Percentiles rank a stretch among this genome's conserved stretches.
phyloP scores from a whole-genome alignment of 2,113 vertebrate genomes.

The Eclectus roratus region DNA sequence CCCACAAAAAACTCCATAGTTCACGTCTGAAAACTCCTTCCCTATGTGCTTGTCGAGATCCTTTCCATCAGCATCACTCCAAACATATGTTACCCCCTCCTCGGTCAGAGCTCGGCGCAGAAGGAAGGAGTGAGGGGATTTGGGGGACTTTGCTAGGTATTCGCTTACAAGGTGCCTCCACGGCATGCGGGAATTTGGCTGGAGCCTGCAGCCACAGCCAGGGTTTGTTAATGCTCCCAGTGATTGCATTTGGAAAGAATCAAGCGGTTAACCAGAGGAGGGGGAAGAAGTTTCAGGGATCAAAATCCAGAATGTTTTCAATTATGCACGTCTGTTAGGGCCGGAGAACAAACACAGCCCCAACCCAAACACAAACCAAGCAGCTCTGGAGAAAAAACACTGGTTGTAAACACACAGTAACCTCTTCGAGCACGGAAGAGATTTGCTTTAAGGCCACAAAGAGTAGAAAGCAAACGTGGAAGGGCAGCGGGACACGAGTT shows the following conservation, averaged over 20 bases:
- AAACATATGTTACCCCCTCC: neutral
- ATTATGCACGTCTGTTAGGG: slow-evolving; percentile 60
- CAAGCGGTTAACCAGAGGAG: slow-evolving; percentile 73
- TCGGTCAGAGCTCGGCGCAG: rapidly evolving
- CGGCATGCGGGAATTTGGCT: neutral
- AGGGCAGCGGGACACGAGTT: slow-evolving; percentile 2
- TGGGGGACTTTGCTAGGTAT: neutral
- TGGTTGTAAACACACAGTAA: slow-evolving; percentile 41
- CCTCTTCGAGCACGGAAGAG: slow-evolving; percentile 7
- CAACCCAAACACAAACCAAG: slow-evolving; percentile 60
- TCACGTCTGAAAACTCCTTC: neutral
- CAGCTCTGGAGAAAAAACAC: slow-evolving; percentile 33
- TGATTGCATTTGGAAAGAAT: slow-evolving; percentile 75
- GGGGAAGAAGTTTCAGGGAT: slow-evolving; percentile 54
- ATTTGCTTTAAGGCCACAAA: slow-evolving; percentile 29
- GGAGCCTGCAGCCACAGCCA: slow-evolving; percentile 41
- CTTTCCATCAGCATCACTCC: neutral
- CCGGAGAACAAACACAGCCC: slow-evolving; percentile 43
- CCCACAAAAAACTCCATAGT: neutral
- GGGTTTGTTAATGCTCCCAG: slow-evolving; percentile 49
- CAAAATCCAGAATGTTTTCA: slow-evolving; percentile 68
- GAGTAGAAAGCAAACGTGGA: slow-evolving; percentile 14
- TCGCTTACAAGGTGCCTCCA: slow-evolving; percentile 51
- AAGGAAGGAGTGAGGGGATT: neutral
- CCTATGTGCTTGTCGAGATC: neutral